A percentile compares a stretch with the other conserved stretches of the same genome.
Conservation (phyloP, 1,140 invertebrate genomes). For the Saccostrea echinata region DNA sequence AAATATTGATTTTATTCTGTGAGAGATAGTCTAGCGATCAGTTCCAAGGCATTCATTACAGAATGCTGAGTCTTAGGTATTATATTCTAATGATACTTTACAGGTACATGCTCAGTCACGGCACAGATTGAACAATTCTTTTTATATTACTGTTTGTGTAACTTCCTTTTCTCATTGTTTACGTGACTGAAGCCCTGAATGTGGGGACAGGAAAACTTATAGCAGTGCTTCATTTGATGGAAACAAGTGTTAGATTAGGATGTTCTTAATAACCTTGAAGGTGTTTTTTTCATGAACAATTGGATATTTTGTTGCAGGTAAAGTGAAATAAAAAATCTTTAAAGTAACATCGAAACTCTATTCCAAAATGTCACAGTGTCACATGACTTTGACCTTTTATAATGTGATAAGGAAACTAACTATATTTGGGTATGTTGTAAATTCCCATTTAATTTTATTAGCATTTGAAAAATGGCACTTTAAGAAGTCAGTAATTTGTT, state of each 20-base stretch:
- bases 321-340: too few species aligned
- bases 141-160: not conserved
- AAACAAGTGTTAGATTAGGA: not conserved
- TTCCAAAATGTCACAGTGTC: too few species aligned
- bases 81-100: not conserved
- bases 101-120: not conserved
- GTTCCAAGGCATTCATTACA: constrained; percentile 13
- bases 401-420: too few species aligned
- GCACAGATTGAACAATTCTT: not conserved
- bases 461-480: too few species aligned
- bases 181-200: not conserved
- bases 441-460: too few species aligned
- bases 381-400: too few species aligned
- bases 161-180: not conserved
- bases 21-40: constrained; percentile 11
- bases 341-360: too few species aligned
- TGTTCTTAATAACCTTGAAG: not conserved
- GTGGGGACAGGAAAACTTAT: not conserved
- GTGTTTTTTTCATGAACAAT: not conserved
- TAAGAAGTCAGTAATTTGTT: too few species aligned
- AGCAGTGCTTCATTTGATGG: constrained; percentile 10
- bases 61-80: not conserved
- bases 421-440: too few species aligned
- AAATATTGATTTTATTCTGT: constrained; percentile 28
- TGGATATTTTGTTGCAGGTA: not conserved